These are phyloP conservation scores for Caretta caretta DNA, from an alignment of 2,113 vertebrate genomes.

Conservation along the genomic window DNA sequence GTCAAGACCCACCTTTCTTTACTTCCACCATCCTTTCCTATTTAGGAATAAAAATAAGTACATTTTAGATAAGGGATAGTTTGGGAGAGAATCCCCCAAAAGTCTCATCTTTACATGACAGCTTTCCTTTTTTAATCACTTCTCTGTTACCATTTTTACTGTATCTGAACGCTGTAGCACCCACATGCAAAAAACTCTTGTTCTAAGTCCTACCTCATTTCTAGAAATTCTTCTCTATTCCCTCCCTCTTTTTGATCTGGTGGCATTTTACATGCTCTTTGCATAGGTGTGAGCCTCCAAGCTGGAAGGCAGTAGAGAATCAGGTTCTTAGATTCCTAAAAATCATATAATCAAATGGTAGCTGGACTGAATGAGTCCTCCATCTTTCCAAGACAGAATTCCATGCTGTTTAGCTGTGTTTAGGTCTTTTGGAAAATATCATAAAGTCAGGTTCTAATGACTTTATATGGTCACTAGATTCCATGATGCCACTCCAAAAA, in stretches of 20 bases:
- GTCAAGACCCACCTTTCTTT: neutral
- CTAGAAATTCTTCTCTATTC: neutral
- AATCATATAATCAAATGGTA: neutral
- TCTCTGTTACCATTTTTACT: neutral
- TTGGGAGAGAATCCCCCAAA: neutral
- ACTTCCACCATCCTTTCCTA: neutral
- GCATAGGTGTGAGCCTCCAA: neutral
- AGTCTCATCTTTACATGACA: neutral
- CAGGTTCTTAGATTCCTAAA: neutral
- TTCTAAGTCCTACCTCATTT: neutral
- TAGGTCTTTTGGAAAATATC: neutral
- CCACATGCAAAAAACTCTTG: neutral
- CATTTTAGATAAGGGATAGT: neutral
- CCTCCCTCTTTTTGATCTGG: neutral
- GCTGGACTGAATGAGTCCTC: neutral
- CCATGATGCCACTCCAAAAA: neutral
- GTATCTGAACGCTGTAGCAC: neutral
- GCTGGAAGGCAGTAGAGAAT: neutral
- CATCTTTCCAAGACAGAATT: neutral
- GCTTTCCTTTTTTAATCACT: neutral
- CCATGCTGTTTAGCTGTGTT: neutral
- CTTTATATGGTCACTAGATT: neutral
- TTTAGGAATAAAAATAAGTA: neutral
- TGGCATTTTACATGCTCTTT: neutral
- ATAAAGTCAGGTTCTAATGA: neutral